Evolutionary conservation across 2,113 vertebrate species (phyloP).

Genomic region (Nettapus auritus): DNA sequence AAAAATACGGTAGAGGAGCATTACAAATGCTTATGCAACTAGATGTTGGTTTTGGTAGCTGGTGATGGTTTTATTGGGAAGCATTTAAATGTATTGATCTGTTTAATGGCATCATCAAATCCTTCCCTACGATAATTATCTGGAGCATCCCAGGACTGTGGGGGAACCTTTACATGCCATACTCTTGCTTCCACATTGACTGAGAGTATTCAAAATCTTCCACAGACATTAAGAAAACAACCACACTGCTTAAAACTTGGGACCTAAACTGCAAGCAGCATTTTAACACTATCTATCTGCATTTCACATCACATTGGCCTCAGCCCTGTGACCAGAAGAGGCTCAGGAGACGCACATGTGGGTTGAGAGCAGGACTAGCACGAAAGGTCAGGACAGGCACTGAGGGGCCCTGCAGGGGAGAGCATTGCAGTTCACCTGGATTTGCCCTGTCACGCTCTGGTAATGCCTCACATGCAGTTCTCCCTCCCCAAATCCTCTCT

Average conservation of each 20-base stretch:
- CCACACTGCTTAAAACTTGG: not conserved
- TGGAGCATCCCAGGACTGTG: not conserved
- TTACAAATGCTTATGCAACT: not conserved
- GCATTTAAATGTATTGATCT: not conserved
- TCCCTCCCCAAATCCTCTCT: not conserved
- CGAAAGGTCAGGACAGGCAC: not conserved
- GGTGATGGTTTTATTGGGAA: not conserved
- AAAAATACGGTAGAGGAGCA: not conserved
- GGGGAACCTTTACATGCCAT: not conserved
- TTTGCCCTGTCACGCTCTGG: fast-evolving
- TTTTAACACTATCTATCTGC: not conserved
- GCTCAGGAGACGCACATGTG: not conserved
- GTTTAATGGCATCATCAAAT: not conserved
- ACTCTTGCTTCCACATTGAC: not conserved
- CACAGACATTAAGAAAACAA: not conserved
- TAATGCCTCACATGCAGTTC: no score
- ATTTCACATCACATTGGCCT: not conserved
- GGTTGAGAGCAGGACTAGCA: not conserved
- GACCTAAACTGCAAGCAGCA: not conserved
- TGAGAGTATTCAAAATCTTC: not conserved
- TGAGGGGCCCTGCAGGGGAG: not conserved
- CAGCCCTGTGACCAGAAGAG: not conserved
- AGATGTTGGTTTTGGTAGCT: not conserved
- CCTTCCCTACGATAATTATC: not conserved
- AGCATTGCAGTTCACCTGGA: not conserved